These are phyloP conservation scores for Hippocampus comes DNA, from an alignment of 2,113 vertebrate genomes.

Conservation along the genomic window DNA sequence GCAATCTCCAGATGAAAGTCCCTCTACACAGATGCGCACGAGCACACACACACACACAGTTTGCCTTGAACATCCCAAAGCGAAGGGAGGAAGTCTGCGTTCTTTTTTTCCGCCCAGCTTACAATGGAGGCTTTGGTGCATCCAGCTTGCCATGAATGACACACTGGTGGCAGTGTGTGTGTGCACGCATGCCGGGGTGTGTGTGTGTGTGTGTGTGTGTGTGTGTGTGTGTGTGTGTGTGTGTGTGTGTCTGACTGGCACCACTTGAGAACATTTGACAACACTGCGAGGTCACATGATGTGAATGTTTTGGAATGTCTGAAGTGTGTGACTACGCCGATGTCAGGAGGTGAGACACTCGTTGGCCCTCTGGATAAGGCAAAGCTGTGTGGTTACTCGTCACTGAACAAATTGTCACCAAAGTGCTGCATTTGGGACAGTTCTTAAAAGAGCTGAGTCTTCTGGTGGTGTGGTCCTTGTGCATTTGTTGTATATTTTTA, in stretches of 20 bases:
- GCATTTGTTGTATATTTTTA: no score
- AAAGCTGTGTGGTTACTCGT: not conserved
- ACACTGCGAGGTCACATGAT: slow-evolving; percentile 3
- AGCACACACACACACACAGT: not conserved
- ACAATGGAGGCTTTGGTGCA: slow-evolving; percentile 66
- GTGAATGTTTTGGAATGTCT: slow-evolving; percentile 29
- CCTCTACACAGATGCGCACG: not conserved
- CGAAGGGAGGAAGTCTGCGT: not conserved
- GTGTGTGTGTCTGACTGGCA: not conserved
- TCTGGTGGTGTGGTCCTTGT: no score
- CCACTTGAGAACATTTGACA: not conserved
- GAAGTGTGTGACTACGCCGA: slow-evolving; percentile 36
- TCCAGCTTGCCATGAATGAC: slow-evolving; percentile 38
- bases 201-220: not conserved
- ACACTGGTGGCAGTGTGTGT: slow-evolving; percentile 34
- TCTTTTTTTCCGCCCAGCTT: slow-evolving; percentile 42
- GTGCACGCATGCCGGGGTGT: not conserved
- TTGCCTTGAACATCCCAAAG: not conserved
- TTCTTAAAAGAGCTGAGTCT: no score
- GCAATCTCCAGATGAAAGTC: slow-evolving; percentile 24
- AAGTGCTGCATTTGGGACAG: not conserved
- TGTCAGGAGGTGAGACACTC: slow-evolving; percentile 43
- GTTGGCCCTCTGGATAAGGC: slow-evolving; percentile 26
- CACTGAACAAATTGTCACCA: not conserved
- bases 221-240: slow-evolving; percentile 3